Percentiles rank a stretch among this genome's conserved stretches.
Conservation (phyloP, 1,140 invertebrate genomes). For the Vanessa atalanta region DNA sequence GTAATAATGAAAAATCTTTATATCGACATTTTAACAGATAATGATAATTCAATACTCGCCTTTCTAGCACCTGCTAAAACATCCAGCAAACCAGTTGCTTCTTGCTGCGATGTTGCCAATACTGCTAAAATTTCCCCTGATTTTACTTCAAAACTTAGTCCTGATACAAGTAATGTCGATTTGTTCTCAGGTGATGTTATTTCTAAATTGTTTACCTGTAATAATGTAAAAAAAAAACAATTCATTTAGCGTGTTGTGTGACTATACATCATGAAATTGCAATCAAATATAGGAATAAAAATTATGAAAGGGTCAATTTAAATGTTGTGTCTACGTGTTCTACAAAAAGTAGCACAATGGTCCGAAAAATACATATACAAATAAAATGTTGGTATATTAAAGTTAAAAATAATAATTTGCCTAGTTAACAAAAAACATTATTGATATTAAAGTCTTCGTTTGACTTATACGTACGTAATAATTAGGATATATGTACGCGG, state of each 20-base stretch:
- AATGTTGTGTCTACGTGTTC: too few relatives aligned
- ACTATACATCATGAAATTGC: too few relatives aligned
- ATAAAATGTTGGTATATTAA: not conserved
- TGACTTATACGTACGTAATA: conserved; percentile 79
- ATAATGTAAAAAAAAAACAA: conserved; percentile 21
- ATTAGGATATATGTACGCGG: conserved; percentile 83
- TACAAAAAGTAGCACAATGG: too few relatives aligned
- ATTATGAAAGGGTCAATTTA: too few relatives aligned
- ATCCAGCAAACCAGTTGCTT: conserved; percentile 91
- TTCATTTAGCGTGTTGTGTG: too few relatives aligned
- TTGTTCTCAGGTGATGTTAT: conserved; percentile 80
- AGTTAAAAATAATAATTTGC: too few relatives aligned
- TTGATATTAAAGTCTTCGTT: not conserved
- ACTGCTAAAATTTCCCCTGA: conserved; percentile 95
- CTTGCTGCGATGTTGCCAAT: conserved; percentile 90
- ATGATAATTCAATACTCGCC: conserved; percentile 55
- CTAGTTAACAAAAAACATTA: not conserved
- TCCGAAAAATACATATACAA: too few relatives aligned
- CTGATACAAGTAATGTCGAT: conserved; percentile 76
- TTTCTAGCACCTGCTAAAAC: conserved; percentile 87
- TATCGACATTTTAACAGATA: not conserved
- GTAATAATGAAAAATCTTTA: not conserved
- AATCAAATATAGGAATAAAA: too few relatives aligned
- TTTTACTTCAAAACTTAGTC: conserved; percentile 84
- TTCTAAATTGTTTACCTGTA: conserved; percentile 81